phyloP scores from a whole-genome alignment of 1,140 invertebrate genomes.

The Heliconius congener region DNA sequence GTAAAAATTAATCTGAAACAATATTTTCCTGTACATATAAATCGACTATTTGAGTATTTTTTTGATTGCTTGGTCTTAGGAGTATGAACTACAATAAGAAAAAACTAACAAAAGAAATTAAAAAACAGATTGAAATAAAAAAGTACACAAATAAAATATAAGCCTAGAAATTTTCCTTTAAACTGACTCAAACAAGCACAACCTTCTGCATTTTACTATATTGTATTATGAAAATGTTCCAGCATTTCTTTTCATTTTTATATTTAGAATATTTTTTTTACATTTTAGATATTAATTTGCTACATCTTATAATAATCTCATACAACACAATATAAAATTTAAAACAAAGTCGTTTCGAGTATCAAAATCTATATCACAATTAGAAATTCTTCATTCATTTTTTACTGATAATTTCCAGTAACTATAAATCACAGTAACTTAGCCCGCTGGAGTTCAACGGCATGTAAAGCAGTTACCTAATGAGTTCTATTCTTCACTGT shows the following conservation, averaged over 20 bases:
- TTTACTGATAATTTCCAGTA: neutral
- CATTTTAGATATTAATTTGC: neutral
- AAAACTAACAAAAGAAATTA: neutral
- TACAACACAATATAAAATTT: neutral
- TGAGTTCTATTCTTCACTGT: constrained; percentile 1
- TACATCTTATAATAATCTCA: neutral
- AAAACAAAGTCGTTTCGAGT: too few species aligned
- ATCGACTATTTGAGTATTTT: neutral
- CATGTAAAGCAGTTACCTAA: constrained; percentile 1
- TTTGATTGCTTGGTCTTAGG: neutral
- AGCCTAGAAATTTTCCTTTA: neutral
- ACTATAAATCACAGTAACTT: neutral
- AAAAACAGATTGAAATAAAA: neutral
- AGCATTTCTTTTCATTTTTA: neutral
- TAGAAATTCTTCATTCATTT: neutral
- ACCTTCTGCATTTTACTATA: neutral
- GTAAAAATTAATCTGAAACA: too few species aligned
- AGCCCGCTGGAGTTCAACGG: neutral
- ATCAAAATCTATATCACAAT: neutral
- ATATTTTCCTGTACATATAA: too few species aligned
- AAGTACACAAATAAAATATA: neutral
- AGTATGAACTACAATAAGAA: neutral
- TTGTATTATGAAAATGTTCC: neutral
- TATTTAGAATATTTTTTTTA: neutral
- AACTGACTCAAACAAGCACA: neutral